Evolutionary conservation across 1,140 invertebrate genomes (phyloP), one percentile per base, ranked within the genome.

Genomic region (Leptoteleia sp.): DNA sequence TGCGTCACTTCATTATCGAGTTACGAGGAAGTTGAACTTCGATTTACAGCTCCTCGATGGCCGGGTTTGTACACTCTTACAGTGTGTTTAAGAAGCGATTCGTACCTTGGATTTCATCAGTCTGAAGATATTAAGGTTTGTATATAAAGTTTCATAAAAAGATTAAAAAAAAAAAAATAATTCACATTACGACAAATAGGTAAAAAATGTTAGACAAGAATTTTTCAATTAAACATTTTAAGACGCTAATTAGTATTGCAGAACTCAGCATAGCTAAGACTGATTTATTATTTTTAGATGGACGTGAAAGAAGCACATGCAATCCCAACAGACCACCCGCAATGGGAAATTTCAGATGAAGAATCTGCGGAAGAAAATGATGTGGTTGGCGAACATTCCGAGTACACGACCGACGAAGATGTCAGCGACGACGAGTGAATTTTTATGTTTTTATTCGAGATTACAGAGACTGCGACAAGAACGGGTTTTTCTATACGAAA

Each of bases 271-370:
- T 25, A 25, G 3, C 6, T 25, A 25, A 25, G 3, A 25, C 22
- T 6, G 22, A 25, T 3, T 25, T 3, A 25, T 3, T 25, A 33
- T 27, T 84, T 86, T 71, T 73, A 94, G 94, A 90, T 99, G 88
- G 97, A 99, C 88, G 97, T 99, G 22, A 96, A 98, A 88, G 96
- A 98, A 90, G 97, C 96, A 9, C 95, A 96, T 71, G 95, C 94
- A 81, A 91, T 97, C 80, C 94, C 95, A 29, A 94, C 94, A 29
- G 96, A 97, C 83, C 96, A 98, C 91, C 96, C 97, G 7, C 97
- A 98, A 89, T 99, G 97, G 97, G 96, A 98, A 76, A 95, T 97
- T 79, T 96, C 95, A 43, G 96, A 98, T 82, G 96, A 97, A 61
- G 97, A 98, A 84, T 95, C 96, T 52, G 96, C 97, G 31, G 93